Base-by-base conservation (phyloP, 1,140 invertebrate species). In the Nymphalis io region DNA sequence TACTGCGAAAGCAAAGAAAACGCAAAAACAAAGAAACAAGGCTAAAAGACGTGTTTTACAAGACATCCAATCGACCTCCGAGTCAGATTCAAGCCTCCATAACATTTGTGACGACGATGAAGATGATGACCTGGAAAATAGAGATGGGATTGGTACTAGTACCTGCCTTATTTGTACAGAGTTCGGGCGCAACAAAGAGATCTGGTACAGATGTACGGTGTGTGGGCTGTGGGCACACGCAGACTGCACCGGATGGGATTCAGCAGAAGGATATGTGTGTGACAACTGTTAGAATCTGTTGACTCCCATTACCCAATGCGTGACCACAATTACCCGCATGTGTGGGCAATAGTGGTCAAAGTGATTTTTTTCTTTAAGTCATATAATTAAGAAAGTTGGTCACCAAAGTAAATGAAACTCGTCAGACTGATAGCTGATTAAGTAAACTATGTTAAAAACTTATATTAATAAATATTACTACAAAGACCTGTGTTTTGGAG, bases 61-160 rank as follows among this genome's bases (percentile, higher is more conserved):
- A 71, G 75, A 84, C 72, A 27, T 11, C 8, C 81, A 83, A 18
- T 70, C 75, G 67, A 76, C 79, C 27, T 82, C 75, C 46, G 62
- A 75, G 62, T 78, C 75, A 60, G 79, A 84, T 60, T 62, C 74
- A 51, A 59, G 62, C n/a, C 73, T 74, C 69, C 33, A 80, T 64
- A 69, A 83, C 3, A 75, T 83, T 51, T 82, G 81, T 72, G 74
- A 83, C 66, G 75, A 80, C 53, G 78, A 80, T 75, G 70, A 82
- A 65, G 76, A 78, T 68, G 73, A 40, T 40, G 13, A 40, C 48
- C 16, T 63, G 65, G 55, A 84, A 82, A 39, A 77, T 38, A 40
- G 23, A 27, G 23, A 27, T 27, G 23, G 23, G 23, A 27, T 27
- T 27, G 23, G 23, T 27, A 27, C 23, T 27, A 27, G 23, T 27